These are phyloP conservation scores for Planococcus citri DNA, from an alignment of 1,140 invertebrate genomes.

Conservation along the genomic window DNA sequence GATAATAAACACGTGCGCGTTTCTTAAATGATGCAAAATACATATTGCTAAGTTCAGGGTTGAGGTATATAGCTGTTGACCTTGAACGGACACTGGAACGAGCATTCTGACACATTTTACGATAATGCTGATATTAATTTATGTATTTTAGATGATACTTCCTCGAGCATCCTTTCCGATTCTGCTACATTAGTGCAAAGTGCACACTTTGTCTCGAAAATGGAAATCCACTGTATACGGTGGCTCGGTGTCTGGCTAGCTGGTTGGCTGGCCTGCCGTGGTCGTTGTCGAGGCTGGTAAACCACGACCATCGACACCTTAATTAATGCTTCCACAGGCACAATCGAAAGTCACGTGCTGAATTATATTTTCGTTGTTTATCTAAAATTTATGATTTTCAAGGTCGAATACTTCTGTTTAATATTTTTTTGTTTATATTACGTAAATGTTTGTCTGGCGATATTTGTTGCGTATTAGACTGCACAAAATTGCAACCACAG, in stretches of 20 bases:
- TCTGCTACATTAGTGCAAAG: not conserved
- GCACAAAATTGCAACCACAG: not conserved
- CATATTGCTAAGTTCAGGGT: not conserved
- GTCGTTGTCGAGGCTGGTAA: no score
- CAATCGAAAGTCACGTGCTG: not conserved
- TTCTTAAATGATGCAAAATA: not conserved
- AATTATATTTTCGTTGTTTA: not conserved
- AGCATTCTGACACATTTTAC: not conserved
- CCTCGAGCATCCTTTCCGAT: conserved; percentile 1
- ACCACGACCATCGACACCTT: not conserved
- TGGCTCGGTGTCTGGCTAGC: no score
- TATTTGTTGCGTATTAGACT: not conserved
- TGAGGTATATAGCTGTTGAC: not conserved
- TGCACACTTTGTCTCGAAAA: no score
- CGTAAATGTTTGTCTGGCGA: not conserved
- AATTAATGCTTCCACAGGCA: not conserved
- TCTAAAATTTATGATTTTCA: conserved; percentile 2
- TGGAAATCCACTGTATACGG: no score
- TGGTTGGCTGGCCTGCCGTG: no score
- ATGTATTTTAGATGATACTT: not conserved
- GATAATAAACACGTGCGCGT: not conserved
- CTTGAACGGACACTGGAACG: not conserved
- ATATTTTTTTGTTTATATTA: not conserved
- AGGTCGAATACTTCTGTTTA: not conserved
- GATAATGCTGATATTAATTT: not conserved